Percentiles rank a stretch among this genome's conserved stretches.
Conservation (phyloP, 2,797 vertebrate species). For the Melanotaenia pygmaea region DNA sequence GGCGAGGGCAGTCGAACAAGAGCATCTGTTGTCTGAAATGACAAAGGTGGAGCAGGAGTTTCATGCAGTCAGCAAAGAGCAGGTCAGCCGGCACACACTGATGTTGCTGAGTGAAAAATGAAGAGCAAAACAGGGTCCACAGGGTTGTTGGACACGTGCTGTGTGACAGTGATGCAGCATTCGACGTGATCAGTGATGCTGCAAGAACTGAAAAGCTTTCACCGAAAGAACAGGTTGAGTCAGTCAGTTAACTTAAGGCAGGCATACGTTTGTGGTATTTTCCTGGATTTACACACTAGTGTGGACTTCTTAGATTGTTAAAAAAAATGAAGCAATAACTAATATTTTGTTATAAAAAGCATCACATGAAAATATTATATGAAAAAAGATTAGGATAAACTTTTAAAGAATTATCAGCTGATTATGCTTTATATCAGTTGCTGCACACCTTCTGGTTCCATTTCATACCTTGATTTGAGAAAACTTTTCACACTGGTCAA, state of each 20-base stretch:
- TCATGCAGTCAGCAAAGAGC: conserved; percentile 40
- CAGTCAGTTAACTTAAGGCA: background rate
- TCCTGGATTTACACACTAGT: background rate
- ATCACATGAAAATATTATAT: background rate
- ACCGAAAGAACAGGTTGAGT: background rate
- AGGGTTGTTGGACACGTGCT: background rate
- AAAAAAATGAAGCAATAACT: background rate
- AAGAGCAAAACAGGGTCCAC: conserved; percentile 9
- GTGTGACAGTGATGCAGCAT: conserved; percentile 3
- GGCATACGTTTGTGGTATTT: background rate
- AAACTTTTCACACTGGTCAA: background rate
- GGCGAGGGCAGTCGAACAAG: conserved; percentile 3
- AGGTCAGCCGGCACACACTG: conserved; percentile 20
- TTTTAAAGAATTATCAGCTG: background rate
- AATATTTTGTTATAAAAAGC: no score
- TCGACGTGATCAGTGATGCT: background rate
- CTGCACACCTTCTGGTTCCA: background rate
- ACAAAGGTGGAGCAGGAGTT: conserved; percentile 33
- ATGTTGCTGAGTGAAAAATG: conserved; percentile 12
- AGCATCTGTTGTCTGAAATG: conserved; percentile 22
- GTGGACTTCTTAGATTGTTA: background rate
- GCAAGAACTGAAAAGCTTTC: background rate
- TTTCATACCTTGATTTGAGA: background rate
- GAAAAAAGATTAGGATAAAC: background rate
- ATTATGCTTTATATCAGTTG: background rate